These are phyloP conservation scores for Elgaria multicarinata DNA, from an alignment of 2,113 vertebrate genomes.

Conservation along the genomic window DNA sequence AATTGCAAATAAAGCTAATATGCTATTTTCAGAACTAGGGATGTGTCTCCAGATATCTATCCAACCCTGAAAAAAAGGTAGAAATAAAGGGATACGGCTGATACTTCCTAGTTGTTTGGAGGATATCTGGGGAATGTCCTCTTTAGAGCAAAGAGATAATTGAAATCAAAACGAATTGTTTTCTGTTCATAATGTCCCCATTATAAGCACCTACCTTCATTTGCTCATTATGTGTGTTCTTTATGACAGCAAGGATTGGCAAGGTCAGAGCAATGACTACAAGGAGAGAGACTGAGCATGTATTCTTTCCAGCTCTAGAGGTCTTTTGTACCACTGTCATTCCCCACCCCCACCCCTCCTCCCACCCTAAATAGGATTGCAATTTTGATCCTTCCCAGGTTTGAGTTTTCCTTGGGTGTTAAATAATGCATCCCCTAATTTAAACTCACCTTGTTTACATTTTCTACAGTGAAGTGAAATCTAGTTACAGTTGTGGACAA, in stretches of 20 bases:
- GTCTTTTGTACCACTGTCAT: neutral
- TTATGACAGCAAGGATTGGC: neutral
- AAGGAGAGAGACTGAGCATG: neutral
- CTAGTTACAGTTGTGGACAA: neutral
- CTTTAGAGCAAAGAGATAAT: neutral
- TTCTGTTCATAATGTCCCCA: neutral
- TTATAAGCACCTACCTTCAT: neutral
- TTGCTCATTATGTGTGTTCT: neutral
- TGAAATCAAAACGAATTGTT: neutral
- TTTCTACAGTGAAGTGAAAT: neutral
- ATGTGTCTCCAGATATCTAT: neutral
- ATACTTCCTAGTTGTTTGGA: neutral
- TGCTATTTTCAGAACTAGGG: neutral
- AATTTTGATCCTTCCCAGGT: neutral
- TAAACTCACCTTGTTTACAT: neutral
- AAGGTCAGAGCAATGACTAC: neutral
- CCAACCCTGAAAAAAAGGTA: neutral
- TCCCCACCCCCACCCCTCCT: too few relatives aligned
- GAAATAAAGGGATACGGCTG: neutral
- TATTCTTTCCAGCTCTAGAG: neutral
- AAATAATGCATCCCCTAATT: neutral
- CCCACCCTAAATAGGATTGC: neutral
- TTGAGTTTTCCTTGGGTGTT: neutral
- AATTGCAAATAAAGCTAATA: neutral
- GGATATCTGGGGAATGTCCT: neutral